These are phyloP conservation scores for Papilio gigon DNA, from an alignment of 2,888 invertebrate species.

Conservation along the genomic window DNA sequence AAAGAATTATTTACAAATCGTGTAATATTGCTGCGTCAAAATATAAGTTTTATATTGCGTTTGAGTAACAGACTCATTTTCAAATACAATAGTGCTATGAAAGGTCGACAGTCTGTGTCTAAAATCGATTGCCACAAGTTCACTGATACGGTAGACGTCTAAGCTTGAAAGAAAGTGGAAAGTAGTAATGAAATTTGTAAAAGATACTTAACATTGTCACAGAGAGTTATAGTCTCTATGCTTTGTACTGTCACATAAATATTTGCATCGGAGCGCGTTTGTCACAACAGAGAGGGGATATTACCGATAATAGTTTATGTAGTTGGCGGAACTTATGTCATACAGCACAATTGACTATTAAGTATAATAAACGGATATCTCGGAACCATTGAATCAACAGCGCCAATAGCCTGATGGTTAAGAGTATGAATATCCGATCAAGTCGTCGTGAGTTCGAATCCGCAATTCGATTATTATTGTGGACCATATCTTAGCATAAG, in stretches of 20 bases:
- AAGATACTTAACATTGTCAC: neutral
- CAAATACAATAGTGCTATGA: neutral
- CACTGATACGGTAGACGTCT: neutral
- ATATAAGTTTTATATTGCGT: neutral
- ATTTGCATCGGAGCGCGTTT: slow-evolving; percentile 7
- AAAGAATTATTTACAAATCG: too few species aligned
- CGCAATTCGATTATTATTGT: too few species aligned
- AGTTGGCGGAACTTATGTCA: slow-evolving; percentile 12
- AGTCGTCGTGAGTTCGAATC: too few species aligned
- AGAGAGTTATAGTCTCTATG: neutral
- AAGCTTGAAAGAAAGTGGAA: neutral
- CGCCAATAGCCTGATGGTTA: too few species aligned
- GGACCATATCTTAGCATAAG: too few species aligned
- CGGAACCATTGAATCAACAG: slow-evolving; percentile 12
- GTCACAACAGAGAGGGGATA: slow-evolving; percentile 12
- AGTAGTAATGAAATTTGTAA: neutral
- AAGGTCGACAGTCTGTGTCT: neutral
- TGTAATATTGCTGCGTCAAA: neutral
- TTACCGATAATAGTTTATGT: slow-evolving; percentile 5
- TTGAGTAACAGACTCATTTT: neutral
- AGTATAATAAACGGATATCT: slow-evolving; percentile 18
- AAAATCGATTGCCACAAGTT: slow-evolving; percentile 10
- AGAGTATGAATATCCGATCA: too few species aligned
- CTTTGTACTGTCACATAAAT: neutral
- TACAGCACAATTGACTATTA: slow-evolving; percentile 8